Evolutionary conservation across 2,797 vertebrate species (phyloP), one percentile per base, ranked within the genome.

Genomic region (Notolabrus celidotus): DNA sequence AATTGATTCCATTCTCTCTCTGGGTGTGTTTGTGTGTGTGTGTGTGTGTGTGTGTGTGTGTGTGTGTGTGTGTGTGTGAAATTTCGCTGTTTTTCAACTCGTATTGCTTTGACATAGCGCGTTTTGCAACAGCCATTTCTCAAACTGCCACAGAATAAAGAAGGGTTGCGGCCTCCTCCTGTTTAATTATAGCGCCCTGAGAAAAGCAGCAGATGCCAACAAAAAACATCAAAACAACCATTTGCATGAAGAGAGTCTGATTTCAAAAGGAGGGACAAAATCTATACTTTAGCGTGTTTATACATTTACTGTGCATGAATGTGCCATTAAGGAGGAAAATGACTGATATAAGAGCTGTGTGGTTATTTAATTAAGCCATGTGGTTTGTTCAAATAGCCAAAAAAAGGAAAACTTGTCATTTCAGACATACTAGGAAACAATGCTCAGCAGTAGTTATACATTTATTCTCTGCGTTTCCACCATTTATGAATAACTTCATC

Each of bases 101-200:
- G 27, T 23, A 27, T 36, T 72, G 70, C 72, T 80, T 71, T 85
- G 79, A 85, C 71, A 76, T 60, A 20, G 50, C 34, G 29, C 16
- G 10, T 75, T 78, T 72, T 50, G 61, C 68, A 55, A 55, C 75
- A 81, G 71, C 65, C 59, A 77, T 86, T 90, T 70, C 77, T 91
- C 86, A 85, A 79, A 79, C 50, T 82, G 84, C 86, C 89, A 84
- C 45, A 17, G 65, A 78, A 70, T 70, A 80, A 86, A 71, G 67
- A 67, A 71, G 74, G 73, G 58, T 75, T 20, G 49, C 1, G 41
- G 69, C 79, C 63, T 83, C 79, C 80, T 71, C 70, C 72, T 83
- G 83, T 82, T 89, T 87, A 89, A 90, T 92, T 87, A 90, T 78
- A 83, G 71, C 23, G 25, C 68, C 80, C 76, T 67, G 60, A 80